These are phyloP conservation scores for Lepidocyrtoides sp. DNA, from an alignment of 2,888 invertebrate species.

Conservation along the genomic window DNA sequence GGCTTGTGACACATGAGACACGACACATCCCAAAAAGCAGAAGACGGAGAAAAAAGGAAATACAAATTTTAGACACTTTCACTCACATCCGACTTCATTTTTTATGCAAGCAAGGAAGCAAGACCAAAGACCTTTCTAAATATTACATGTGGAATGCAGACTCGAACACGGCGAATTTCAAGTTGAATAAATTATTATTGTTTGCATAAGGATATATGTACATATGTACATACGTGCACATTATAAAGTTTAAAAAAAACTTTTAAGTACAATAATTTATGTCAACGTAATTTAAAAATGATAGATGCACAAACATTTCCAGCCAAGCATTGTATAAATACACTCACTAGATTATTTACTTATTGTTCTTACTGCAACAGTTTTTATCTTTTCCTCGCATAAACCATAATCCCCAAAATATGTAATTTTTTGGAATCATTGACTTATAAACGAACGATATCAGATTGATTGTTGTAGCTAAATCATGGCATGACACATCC, in stretches of 20 bases:
- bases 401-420: neutral
- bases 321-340: too few relatives aligned
- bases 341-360: too few relatives aligned
- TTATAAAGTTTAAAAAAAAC: too few relatives aligned
- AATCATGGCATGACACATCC: conserved; percentile 46
- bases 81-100: conserved; percentile 23
- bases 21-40: conserved; percentile 21
- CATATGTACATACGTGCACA: too few relatives aligned
- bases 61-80: conserved; percentile 58
- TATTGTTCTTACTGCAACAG: too few relatives aligned
- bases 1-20: conserved; percentile 68
- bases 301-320: too few relatives aligned
- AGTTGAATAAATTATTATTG: neutral
- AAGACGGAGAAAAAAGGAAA: conserved; percentile 7
- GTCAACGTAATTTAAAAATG: too few relatives aligned
- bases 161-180: neutral
- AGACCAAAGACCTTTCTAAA: conserved; percentile 23
- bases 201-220: too few relatives aligned
- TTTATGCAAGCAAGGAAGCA: neutral
- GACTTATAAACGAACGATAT: conserved; percentile 6
- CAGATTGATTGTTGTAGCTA: conserved; percentile 21
- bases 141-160: neutral
- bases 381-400: neutral
- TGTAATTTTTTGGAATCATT: neutral
- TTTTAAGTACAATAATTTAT: too few relatives aligned